A percentile compares a stretch with the other conserved stretches of the same genome.
These are phyloP conservation scores for Tetraneura akinire DNA, from an alignment of 1,140 invertebrate genomes.

Conservation along the genomic window DNA sequence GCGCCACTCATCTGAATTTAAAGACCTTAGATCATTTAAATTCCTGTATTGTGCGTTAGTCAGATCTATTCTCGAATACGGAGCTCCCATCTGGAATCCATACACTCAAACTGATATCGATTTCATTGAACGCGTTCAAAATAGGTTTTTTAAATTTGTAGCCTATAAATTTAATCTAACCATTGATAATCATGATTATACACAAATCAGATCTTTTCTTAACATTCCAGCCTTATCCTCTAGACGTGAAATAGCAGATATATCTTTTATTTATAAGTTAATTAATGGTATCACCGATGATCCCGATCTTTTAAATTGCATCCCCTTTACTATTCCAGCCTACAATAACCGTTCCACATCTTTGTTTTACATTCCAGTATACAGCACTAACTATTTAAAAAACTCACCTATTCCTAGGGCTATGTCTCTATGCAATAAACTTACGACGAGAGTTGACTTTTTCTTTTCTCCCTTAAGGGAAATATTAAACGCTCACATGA, in stretches of 20 bases:
- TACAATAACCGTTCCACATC: background rate
- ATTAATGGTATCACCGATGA: background rate
- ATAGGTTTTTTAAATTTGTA: background rate
- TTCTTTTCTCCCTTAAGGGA: background rate
- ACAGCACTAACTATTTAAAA: background rate
- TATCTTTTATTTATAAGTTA: too few relatives aligned
- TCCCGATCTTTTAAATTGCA: background rate
- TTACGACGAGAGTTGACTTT: background rate
- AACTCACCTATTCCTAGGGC: background rate
- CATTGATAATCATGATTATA: too few relatives aligned
- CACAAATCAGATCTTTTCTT: too few relatives aligned
- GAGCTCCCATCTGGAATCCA: too few relatives aligned
- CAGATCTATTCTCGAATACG: background rate
- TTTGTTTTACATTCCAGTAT: background rate
- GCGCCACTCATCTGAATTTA: too few relatives aligned
- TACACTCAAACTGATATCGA: background rate
- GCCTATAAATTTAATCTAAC: too few relatives aligned
- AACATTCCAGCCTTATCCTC: too few relatives aligned
- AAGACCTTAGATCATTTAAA: background rate
- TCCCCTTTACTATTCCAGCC: too few relatives aligned
- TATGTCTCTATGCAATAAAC: background rate
- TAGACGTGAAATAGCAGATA: background rate
- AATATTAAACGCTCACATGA: too few relatives aligned
- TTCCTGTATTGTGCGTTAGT: background rate
- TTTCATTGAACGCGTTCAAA: background rate